These are phyloP conservation scores for Drosophila paulistorum DNA, from an alignment of 1,140 invertebrate genomes.

Conservation along the genomic window DNA sequence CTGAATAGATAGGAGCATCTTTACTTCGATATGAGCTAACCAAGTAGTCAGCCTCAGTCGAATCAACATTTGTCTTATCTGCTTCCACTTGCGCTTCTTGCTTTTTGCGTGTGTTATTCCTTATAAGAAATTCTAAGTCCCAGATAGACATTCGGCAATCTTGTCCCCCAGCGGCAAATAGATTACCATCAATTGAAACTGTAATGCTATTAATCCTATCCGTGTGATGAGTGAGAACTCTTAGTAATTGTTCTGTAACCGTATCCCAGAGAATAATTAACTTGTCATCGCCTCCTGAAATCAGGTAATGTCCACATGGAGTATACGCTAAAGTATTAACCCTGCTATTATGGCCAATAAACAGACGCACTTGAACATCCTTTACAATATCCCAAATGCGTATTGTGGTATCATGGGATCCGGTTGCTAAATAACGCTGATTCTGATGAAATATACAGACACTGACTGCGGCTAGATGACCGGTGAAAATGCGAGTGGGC, in stretches of 20 bases:
- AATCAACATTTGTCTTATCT: neutral
- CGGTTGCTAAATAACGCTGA: constrained; percentile 58
- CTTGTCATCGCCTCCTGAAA: constrained; percentile 44
- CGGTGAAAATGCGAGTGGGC: constrained; percentile 31
- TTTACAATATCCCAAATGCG: constrained; percentile 54
- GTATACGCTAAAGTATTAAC: constrained; percentile 45
- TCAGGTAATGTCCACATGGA: constrained; percentile 47
- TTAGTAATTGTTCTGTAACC: constrained; percentile 26
- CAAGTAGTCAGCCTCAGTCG: constrained; percentile 17
- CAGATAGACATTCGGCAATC: constrained; percentile 50
- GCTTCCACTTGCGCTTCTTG: too few relatives aligned
- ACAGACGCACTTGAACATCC: constrained; percentile 45
- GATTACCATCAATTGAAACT: constrained; percentile 45
- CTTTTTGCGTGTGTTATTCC: neutral
- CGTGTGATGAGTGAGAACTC: constrained; percentile 32
- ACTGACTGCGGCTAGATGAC: constrained; percentile 46
- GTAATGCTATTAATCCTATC: constrained; percentile 31
- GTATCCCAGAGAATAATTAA: constrained; percentile 54
- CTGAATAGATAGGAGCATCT: constrained; percentile 27
- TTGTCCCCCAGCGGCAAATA: constrained; percentile 45
- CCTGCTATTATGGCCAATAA: constrained; percentile 36
- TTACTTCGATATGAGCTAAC: constrained; percentile 33
- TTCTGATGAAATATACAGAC: constrained; percentile 58
- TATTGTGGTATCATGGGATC: constrained; percentile 53
- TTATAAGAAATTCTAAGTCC: constrained; percentile 48